Conservation (phyloP, 2,888 invertebrate genomes). For the Phyllotreta cruciferae region DNA sequence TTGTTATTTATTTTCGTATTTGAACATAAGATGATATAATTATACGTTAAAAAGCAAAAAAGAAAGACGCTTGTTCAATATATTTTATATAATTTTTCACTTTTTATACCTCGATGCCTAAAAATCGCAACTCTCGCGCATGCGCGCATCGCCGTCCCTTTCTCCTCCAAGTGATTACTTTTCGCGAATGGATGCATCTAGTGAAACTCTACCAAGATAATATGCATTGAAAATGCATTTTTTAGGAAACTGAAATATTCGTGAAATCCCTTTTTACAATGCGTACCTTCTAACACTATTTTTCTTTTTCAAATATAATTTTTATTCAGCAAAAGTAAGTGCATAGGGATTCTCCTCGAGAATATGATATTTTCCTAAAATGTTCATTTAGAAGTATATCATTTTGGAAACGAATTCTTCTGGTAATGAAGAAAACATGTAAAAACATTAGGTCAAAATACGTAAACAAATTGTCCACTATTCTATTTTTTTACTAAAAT, state of each 20-base stretch:
- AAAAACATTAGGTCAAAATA: no score
- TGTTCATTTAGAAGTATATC: no score
- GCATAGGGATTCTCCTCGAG: no score
- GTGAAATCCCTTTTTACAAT: no score
- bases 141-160: slow-evolving; percentile 46
- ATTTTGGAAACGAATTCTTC: no score
- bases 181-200: slow-evolving; percentile 36
- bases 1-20: slow-evolving; percentile 60
- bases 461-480: no score
- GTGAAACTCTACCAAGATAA: not conserved
- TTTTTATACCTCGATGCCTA: slow-evolving; percentile 58
- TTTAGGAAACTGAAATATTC: not conserved
- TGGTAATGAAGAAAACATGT: no score
- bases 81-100: slow-evolving; percentile 54
- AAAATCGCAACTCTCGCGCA: slow-evolving; percentile 39
- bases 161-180: slow-evolving; percentile 51
- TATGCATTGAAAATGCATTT: not conserved
- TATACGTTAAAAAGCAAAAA: slow-evolving; percentile 45
- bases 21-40: slow-evolving; percentile 50
- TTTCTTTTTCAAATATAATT: no score
- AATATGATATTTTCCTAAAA: no score
- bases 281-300: no score
- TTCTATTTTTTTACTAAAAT: no score
- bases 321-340: no score
- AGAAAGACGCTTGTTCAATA: slow-evolving; percentile 51